A percentile compares a stretch with the other conserved stretches of the same genome.
These are phyloP conservation scores for Drosophila peninsularis DNA, from an alignment of 2,888 invertebrate species.

Conservation along the genomic window DNA sequence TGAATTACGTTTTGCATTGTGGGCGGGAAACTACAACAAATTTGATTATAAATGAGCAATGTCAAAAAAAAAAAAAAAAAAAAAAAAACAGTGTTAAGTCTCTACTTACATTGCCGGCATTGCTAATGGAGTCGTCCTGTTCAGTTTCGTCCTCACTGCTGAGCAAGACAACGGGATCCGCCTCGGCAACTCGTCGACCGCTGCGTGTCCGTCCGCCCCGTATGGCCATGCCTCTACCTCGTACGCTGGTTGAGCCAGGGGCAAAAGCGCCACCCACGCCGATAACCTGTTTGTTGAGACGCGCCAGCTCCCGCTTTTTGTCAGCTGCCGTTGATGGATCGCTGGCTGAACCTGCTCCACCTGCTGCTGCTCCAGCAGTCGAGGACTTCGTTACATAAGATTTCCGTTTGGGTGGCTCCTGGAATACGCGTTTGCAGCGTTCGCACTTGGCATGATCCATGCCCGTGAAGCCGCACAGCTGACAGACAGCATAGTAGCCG, in stretches of 20 bases:
- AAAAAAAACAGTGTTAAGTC: too few relatives aligned
- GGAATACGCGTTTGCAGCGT: conserved; percentile 89
- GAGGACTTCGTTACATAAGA: conserved; percentile 68
- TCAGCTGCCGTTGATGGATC: conserved; percentile 57
- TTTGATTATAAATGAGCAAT: too few relatives aligned
- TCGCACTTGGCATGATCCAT: conserved; percentile 92
- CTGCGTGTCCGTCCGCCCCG: conserved; percentile 84
- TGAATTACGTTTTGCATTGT: conserved; percentile 47
- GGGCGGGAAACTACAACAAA: conserved; percentile 37
- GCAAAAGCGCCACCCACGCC: conserved; percentile 35
- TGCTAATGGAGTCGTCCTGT: conserved; percentile 77
- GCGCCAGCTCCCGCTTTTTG: conserved; percentile 69
- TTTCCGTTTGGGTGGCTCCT: conserved; percentile 88
- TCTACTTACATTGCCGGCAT: conserved; percentile 71
- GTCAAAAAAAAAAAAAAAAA: too few relatives aligned
- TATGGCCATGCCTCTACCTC: conserved; percentile 68
- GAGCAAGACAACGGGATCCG: conserved; percentile 89
- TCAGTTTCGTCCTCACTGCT: conserved; percentile 90
- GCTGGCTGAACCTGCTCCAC: conserved; percentile 21
- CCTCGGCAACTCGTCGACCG: conserved; percentile 86
- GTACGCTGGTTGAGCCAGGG: conserved; percentile 45
- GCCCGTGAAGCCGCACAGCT: conserved; percentile 91
- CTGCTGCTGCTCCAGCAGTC: conserved; percentile 35
- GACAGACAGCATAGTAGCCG: conserved; percentile 92
- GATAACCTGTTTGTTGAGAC: conserved; percentile 51